phyloP scores from a whole-genome alignment of 2,888 invertebrate genomes.

The Harmothoe impar region DNA sequence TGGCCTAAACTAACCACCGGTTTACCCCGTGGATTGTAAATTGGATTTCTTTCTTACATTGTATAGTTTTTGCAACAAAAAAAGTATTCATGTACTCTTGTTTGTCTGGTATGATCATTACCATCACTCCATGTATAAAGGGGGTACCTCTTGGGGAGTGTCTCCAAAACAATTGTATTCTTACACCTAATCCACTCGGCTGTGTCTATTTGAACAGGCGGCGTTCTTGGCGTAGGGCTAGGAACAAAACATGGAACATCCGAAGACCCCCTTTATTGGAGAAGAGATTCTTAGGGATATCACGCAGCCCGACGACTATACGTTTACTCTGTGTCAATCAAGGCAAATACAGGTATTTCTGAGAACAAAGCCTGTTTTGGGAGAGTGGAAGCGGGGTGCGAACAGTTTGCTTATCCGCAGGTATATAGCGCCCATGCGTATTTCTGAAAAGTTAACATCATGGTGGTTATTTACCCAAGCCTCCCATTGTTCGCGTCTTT shows the following conservation, averaged over 20 bases:
- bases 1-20: no score
- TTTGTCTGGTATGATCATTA: slow-evolving; percentile 33
- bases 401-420: slow-evolving; percentile 11
- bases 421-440: no score
- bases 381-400: slow-evolving; percentile 6
- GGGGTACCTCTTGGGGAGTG: neutral
- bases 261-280: slow-evolving; percentile 9
- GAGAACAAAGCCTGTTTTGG: slow-evolving; percentile 2
- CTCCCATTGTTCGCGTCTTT: neutral
- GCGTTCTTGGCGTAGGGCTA: neutral
- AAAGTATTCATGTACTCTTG: no score
- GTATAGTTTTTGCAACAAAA: no score
- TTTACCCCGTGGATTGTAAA: no score
- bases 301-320: neutral
- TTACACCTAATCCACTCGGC: slow-evolving; percentile 33
- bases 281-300: slow-evolving; percentile 13
- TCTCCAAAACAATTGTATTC: slow-evolving; percentile 34
- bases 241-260: neutral
- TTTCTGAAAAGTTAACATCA: slow-evolving; percentile 24
- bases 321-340: neutral
- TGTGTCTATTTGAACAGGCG: neutral
- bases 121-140: neutral
- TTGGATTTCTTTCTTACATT: no score
- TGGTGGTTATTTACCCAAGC: neutral
- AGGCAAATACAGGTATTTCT: neutral